Evolutionary conservation across 2,797 vertebrate genomes (phyloP).

Genomic region (Schizopygopsis pylzovi): DNA sequence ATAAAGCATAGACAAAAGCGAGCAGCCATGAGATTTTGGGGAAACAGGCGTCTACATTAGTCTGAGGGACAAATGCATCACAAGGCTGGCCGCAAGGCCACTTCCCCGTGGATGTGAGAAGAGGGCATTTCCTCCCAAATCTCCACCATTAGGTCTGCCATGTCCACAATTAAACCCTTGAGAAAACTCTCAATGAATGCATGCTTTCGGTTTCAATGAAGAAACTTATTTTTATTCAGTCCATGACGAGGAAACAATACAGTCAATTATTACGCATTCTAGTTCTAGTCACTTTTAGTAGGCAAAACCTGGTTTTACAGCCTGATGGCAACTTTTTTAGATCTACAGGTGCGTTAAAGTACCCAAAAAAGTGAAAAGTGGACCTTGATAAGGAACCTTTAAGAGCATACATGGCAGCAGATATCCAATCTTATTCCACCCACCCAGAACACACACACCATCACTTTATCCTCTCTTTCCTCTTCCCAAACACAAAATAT

Average conservation of each 20-base stretch:
- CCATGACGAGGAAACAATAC: background rate
- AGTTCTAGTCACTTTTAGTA: background rate
- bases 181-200: background rate
- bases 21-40: slow-evolving; percentile 9
- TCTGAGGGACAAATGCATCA: slow-evolving; percentile 45
- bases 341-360: background rate
- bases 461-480: background rate
- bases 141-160: background rate
- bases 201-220: slow-evolving; percentile 31
- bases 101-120: slow-evolving; percentile 51
- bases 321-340: background rate
- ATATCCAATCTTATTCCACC: slow-evolving; percentile 27
- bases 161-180: background rate
- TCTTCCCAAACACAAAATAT: slow-evolving; percentile 12
- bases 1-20: background rate
- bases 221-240: background rate
- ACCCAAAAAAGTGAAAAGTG: background rate
- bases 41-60: slow-evolving; percentile 37
- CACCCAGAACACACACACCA: slow-evolving; percentile 13
- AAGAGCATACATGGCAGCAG: background rate
- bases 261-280: background rate
- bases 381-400: background rate
- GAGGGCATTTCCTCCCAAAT: slow-evolving; percentile 42
- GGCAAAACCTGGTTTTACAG: background rate
- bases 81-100: slow-evolving; percentile 36